phyloP scores from a whole-genome alignment of 2,797 vertebrate genomes.

The Poeciliopsis presidionis region DNA sequence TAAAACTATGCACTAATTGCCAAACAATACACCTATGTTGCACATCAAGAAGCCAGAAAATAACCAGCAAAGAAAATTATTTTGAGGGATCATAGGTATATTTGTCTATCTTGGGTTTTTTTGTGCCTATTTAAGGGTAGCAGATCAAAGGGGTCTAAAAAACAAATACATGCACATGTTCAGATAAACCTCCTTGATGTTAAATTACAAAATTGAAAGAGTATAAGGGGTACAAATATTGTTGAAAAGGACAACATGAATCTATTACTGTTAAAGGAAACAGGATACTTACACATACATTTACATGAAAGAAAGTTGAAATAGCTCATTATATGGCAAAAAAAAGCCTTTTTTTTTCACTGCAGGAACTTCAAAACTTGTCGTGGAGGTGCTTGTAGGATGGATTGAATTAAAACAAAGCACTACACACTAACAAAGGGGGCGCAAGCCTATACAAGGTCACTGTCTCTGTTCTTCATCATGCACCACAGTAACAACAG shows the following conservation, averaged over 20 bases:
- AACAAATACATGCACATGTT: not conserved
- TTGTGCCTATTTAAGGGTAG: not conserved
- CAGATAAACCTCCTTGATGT: not conserved
- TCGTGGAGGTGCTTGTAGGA: constrained; percentile 35
- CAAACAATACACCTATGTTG: no score
- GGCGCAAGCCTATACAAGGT: constrained; percentile 35
- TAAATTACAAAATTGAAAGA: not conserved
- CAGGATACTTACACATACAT: no score
- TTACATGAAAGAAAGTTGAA: constrained; percentile 26
- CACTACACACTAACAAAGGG: constrained; percentile 35
- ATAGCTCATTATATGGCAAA: not conserved
- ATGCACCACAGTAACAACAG: constrained; percentile 19
- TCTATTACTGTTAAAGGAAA: constrained; percentile 28
- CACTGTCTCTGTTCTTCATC: constrained; percentile 50
- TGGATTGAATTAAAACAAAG: constrained; percentile 38
- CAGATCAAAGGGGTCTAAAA: not conserved
- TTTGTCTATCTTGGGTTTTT: not conserved
- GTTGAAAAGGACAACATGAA: constrained; percentile 1
- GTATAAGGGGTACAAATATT: not conserved
- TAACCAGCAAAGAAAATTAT: not conserved
- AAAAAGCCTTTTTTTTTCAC: not conserved
- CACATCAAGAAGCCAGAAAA: not conserved
- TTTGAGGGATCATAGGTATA: not conserved
- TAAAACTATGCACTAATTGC: no score
- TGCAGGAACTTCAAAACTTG: constrained; percentile 22